Evolutionary conservation across 2,888 invertebrate genomes (phyloP), one percentile per base, ranked within the genome.

Genomic region (Pyrrhosoma nymphula): DNA sequence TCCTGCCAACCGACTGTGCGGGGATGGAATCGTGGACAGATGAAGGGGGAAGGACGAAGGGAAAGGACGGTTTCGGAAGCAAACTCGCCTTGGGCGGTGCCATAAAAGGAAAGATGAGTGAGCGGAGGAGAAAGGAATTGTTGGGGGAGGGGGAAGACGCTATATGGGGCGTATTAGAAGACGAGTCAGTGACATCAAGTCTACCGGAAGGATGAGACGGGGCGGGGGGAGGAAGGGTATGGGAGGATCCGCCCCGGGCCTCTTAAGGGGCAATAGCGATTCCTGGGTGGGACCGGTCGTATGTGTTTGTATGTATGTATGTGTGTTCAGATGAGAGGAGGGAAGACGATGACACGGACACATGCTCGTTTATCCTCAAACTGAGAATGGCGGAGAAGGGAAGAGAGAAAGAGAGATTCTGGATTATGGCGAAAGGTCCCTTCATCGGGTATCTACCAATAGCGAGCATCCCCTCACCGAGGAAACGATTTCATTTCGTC

Each of bases 151-250:
- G 93, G 60, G 39, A 63, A 91, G 91, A 69, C 39, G 69, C 69
- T 47, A 47, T 30, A 60, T 30, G 47, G 39, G 93, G 93, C 93
- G 69, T 93, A 93, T 93, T 93, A 93, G 93, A 93, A 30, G 93
- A 69, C 55, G 26, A 93, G 69, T 69, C 69, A 39, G 93, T 93
- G 93, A 93, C 93, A 93, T 93, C 93, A 69, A 93, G 63, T 93
- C 91, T 91, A 63, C 63, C 75, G 93, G 69, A 69, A 93, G 75
- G 47, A 75, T 63, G 91, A 35, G 56, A 18, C 26, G 69, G 8
- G 69, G 69, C 4, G 90, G 35, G 56, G 39, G 6, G 69, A n/a
- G 82, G 16, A 30, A 16, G 8, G 26, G 69, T 26, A 6, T 69
- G 82, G 82, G 0, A 8, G 69, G 18, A 69, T 23, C 10, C 18